phyloP scores from a whole-genome alignment of 35 echinoderm and acorn worm genomes.

The Apostichopus japonicus region DNA sequence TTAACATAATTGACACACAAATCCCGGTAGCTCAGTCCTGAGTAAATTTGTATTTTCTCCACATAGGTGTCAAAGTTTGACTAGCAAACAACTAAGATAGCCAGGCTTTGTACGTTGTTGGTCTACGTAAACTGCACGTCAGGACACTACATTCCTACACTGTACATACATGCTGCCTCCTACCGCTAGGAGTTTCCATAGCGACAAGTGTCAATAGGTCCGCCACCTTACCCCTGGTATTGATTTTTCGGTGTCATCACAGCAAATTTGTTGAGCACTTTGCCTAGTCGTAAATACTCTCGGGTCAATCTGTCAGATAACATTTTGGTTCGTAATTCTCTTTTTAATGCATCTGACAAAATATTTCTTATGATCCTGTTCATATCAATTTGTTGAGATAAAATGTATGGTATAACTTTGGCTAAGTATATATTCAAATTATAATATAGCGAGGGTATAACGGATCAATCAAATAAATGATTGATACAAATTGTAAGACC shows the following conservation, averaged over 20 bases:
- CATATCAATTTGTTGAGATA: too few species aligned
- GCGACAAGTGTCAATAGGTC: constrained; percentile 33
- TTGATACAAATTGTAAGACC: too few species aligned
- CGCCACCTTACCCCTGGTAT: constrained; percentile 30
- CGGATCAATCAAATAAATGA: too few species aligned
- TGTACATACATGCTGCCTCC: background rate
- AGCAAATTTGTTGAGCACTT: constrained; percentile 7
- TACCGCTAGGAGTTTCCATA: background rate
- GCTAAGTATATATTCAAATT: too few species aligned
- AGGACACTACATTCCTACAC: background rate
- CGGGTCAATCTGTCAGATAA: too few species aligned
- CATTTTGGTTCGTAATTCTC: too few species aligned
- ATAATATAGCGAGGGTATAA: too few species aligned
- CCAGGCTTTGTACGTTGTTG: constrained; percentile 14
- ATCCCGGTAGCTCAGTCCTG: constrained; percentile 2
- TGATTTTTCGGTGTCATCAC: constrained; percentile 15
- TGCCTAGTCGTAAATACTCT: too few species aligned
- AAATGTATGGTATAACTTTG: too few species aligned
- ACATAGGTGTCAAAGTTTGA: constrained; percentile 10
- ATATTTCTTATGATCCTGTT: too few species aligned
- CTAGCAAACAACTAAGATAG: background rate
- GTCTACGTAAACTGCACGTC: background rate
- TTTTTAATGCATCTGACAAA: too few species aligned
- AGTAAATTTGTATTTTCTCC: constrained; percentile 47
- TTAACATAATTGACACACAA: background rate